Evolutionary conservation across 2,888 invertebrate genomes (phyloP).

Genomic region (Pollenia amentaria): DNA sequence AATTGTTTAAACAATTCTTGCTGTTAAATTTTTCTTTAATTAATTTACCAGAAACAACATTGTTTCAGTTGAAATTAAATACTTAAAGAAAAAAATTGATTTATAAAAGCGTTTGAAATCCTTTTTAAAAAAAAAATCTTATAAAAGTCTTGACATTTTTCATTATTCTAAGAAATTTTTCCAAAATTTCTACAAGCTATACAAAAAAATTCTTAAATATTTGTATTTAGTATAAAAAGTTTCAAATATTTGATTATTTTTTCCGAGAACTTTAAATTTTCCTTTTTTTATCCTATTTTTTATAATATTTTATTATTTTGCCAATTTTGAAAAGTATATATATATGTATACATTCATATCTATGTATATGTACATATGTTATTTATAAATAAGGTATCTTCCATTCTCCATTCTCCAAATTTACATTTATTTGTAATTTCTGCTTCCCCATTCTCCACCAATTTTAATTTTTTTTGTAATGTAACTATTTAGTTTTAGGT

Average conservation of each 20-base stretch:
- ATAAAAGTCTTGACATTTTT: constrained; percentile 38
- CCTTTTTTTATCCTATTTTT: neutral
- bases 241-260: constrained; percentile 52
- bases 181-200: neutral
- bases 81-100: too few relatives aligned
- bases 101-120: neutral
- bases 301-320: too few relatives aligned
- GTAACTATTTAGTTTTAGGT: constrained; percentile 34
- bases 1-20: neutral
- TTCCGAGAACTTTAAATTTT: neutral
- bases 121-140: constrained; percentile 6
- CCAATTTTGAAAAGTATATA: too few relatives aligned
- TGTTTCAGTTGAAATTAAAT: neutral
- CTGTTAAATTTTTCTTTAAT: neutral
- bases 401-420: neutral
- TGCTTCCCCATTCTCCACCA: neutral
- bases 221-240: neutral
- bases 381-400: too few relatives aligned
- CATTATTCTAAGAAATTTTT: neutral
- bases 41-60: neutral
- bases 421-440: constrained; percentile 9
- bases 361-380: too few relatives aligned
- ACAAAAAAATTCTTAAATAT: constrained; percentile 52
- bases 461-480: constrained; percentile 4
- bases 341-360: too few relatives aligned